Base-by-base conservation (phyloP, 2,113 vertebrate species). In the Sapajus apella region DNA sequence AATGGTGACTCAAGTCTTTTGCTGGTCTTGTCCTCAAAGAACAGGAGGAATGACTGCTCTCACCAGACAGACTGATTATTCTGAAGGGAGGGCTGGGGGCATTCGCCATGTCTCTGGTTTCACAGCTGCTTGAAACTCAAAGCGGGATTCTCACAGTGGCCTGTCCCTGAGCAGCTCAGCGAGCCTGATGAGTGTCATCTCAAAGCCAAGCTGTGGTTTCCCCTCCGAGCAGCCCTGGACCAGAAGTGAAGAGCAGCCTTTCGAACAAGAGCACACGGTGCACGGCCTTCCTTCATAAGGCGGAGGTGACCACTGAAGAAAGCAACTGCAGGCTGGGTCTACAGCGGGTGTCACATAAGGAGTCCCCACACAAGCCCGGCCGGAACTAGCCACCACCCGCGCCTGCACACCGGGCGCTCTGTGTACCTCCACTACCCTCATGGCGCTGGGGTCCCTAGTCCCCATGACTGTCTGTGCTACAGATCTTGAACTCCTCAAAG, bases 131-230 rank as follows among this genome's bases (percentile, higher is more conserved):
- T 61, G n/a, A 50, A 23, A 9, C 23, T 32, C 13, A 35, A 64
- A 40, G 3, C 6, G 0, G 5, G 6, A n/a, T 16, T 7, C 50
- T 37, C 1, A 0, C 5, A 6, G 30, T 25, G 91, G 58, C 76
- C 1, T 0, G n/a, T 18, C 47, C 17, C 87, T 10, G 70, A 56
- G 23, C 7, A 6, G 55, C 35, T 18, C 30, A 11, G 8, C 73
- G 68, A 1, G 27, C 1, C 25, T 3, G 75, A 47, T 32, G 13
- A 47, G n/a, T 0, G 0, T 6, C 55, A 3, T 5, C 20, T 11
- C 40, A 43, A 27, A 18, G 35, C 11, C n/a, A 0, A 8, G 0
- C 37, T 14, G 0, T 14, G 3, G 52, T 52, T 52, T 52, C 52
- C 52, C 5, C 52, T 52, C 75, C 4, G 0, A 12, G 6, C 27